Conservation (phyloP, 2,888 invertebrate species). For the Sphaerophoria taeniata region DNA sequence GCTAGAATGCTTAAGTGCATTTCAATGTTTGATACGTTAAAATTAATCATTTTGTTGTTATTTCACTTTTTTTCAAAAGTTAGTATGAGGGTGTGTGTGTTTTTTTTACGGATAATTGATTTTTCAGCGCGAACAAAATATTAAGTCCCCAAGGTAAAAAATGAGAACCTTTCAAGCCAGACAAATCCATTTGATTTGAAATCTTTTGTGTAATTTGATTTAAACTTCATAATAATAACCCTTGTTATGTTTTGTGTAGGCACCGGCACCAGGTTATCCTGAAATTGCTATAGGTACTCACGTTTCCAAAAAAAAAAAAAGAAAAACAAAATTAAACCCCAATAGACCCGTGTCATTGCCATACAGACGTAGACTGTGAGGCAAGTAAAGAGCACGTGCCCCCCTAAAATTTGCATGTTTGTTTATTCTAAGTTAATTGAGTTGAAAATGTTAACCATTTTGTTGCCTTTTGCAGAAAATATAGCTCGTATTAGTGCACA, state of each 20-base stretch:
- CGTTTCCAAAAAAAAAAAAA: background rate
- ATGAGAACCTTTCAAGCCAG: background rate
- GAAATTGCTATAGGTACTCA: background rate
- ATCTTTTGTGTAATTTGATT: slow-evolving; percentile 16
- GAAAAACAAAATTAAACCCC: background rate
- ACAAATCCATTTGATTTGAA: slow-evolving; percentile 6
- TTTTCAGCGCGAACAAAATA: background rate
- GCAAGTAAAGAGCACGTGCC: slow-evolving; percentile 6
- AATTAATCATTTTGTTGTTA: background rate
- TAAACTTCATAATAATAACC: slow-evolving; percentile 19
- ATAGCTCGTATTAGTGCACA: no score
- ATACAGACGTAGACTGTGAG: background rate
- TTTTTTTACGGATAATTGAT: slow-evolving; percentile 6
- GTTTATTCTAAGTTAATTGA: slow-evolving; percentile 25
- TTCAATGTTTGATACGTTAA: slow-evolving; percentile 9
- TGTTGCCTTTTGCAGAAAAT: background rate
- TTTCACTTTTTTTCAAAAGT: background rate
- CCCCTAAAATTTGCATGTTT: background rate
- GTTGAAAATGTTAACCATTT: slow-evolving; percentile 11
- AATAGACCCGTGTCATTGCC: slow-evolving; percentile 24
- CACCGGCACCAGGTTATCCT: background rate
- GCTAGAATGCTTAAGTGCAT: slow-evolving; percentile 15
- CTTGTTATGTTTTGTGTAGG: background rate
- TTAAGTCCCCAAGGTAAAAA: background rate
- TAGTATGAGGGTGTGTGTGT: background rate